These are phyloP conservation scores for Lochmaea crataegi DNA, from an alignment of 2,888 invertebrate genomes.

Conservation along the genomic window DNA sequence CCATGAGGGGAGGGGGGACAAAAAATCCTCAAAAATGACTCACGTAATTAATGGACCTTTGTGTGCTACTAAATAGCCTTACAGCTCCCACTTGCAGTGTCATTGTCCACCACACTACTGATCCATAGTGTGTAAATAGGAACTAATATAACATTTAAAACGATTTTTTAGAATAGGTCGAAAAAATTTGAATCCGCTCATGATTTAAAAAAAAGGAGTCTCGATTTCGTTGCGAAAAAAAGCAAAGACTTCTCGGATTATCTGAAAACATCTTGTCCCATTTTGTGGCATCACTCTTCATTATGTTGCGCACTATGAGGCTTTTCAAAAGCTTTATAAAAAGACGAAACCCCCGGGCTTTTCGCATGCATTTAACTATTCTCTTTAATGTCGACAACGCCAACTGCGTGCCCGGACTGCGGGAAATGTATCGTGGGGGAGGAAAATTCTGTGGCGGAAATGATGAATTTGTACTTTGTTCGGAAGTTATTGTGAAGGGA, in stretches of 20 bases:
- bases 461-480: conserved; percentile 31
- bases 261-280: conserved; percentile 53
- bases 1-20: no score
- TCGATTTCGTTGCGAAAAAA: conserved; percentile 32
- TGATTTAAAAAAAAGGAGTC: neutral
- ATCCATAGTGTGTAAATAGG: no score
- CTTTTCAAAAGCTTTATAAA: conserved; percentile 51
- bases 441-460: conserved; percentile 33
- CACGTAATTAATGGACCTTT: no score
- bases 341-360: conserved; percentile 45
- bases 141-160: no score
- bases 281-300: conserved; percentile 55
- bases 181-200: conserved; percentile 3
- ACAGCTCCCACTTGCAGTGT: no score
- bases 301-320: conserved; percentile 48
- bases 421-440: conserved; percentile 36
- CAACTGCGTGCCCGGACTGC: conserved; percentile 39
- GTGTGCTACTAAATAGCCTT: no score
- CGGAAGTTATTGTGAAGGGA: conserved; percentile 34
- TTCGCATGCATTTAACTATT: conserved; percentile 52
- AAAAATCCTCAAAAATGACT: no score
- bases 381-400: conserved; percentile 50
- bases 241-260: conserved; percentile 44
- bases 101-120: no score
- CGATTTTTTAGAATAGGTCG: neutral